A percentile compares a stretch with the other conserved stretches of the same genome.
These are phyloP conservation scores for Rhabdophis nuchalis DNA, from an alignment of 2,797 vertebrate species.

Conservation along the genomic window DNA sequence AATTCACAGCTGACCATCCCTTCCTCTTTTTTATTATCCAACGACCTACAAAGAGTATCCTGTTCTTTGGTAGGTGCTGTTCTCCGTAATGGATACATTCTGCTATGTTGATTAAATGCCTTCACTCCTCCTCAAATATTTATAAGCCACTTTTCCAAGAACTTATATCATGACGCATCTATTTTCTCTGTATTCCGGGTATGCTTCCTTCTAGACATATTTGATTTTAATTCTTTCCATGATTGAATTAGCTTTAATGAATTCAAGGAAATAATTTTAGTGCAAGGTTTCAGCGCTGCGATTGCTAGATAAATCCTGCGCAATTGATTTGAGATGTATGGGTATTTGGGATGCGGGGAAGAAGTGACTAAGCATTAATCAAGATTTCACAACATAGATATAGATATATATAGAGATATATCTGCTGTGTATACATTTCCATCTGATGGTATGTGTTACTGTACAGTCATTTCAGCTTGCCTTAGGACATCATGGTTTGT, in stretches of 20 bases:
- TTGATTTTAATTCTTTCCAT: background rate
- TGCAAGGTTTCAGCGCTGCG: background rate
- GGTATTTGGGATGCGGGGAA: background rate
- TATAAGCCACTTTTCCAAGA: background rate
- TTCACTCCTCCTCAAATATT: background rate
- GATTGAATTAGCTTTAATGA: background rate
- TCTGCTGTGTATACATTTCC: background rate
- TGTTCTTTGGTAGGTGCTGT: conserved; percentile 83
- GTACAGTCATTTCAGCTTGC: background rate
- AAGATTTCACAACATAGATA: background rate
- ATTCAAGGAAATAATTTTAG: background rate
- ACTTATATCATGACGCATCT: background rate
- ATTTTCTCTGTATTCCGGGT: background rate
- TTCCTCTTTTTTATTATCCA: conserved; percentile 91
- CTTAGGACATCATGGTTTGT: background rate
- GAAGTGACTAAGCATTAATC: background rate
- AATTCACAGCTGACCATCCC: conserved; percentile 80
- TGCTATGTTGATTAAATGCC: background rate
- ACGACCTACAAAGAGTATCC: conserved; percentile 70
- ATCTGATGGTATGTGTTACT: background rate
- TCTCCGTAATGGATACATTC: conserved; percentile 63
- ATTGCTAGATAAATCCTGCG: background rate
- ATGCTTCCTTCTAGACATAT: background rate
- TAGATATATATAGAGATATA: no score
- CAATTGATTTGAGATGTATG: background rate